phyloP scores from a whole-genome alignment of 1,140 invertebrate genomes.

The Nomia melanderi region DNA sequence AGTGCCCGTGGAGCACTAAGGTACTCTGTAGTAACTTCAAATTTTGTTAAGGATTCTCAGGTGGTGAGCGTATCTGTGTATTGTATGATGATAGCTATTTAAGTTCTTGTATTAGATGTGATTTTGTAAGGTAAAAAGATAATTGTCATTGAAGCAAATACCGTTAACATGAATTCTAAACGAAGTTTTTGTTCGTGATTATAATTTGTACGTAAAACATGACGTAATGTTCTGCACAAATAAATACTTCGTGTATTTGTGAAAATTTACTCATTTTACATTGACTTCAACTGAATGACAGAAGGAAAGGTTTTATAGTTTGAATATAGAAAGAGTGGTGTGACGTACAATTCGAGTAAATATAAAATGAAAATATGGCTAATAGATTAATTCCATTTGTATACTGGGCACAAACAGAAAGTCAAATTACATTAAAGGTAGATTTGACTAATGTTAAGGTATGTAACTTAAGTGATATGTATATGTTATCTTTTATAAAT shows the following conservation, averaged over 20 bases:
- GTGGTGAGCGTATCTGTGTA: too few species aligned
- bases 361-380: slow-evolving; percentile 67
- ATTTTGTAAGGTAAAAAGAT: not conserved
- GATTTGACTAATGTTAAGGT: slow-evolving; percentile 92
- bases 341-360: not conserved
- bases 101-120: not conserved
- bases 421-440: slow-evolving; percentile 88
- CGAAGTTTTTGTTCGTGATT: too few species aligned
- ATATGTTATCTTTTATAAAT: not conserved
- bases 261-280: too few species aligned
- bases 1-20: too few species aligned
- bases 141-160: accelerated
- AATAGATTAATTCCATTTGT: slow-evolving; percentile 89
- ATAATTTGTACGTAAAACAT: too few species aligned
- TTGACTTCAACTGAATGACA: too few species aligned
- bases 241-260: too few species aligned
- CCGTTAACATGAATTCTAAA: not conserved
- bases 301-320: too few species aligned
- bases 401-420: slow-evolving; percentile 95
- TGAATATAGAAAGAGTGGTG: not conserved
- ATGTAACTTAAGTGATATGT: slow-evolving; percentile 42
- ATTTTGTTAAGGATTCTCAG: too few species aligned
- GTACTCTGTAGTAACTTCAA: too few species aligned
- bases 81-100: too few species aligned
- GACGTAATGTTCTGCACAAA: too few species aligned